A percentile compares a stretch with the other conserved stretches of the same genome.
These are phyloP conservation scores for Suncus etruscus DNA, from an alignment of 2,113 vertebrate species.

Conservation along the genomic window DNA sequence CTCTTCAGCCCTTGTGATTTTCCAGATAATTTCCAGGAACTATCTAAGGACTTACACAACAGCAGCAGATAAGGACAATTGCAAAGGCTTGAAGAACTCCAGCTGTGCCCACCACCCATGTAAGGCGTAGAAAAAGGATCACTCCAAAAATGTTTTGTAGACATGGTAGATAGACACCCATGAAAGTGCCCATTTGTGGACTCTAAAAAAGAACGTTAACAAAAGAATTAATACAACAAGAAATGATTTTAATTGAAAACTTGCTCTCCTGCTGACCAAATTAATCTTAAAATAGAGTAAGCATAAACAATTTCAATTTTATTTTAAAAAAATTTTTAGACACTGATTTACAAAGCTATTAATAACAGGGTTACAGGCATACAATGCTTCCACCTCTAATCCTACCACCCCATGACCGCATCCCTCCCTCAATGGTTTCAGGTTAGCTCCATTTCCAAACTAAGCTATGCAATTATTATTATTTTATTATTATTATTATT, in stretches of 20 bases:
- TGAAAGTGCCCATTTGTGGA: slow-evolving; percentile 95
- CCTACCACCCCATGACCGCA: too few relatives aligned
- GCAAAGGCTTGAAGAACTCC: slow-evolving; percentile 97
- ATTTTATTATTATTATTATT: too few relatives aligned
- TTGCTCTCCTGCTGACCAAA: neutral
- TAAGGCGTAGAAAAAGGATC: slow-evolving; percentile 97
- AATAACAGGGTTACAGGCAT: too few relatives aligned
- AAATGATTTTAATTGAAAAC: slow-evolving; percentile 26
- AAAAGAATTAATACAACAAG: slow-evolving; percentile 48
- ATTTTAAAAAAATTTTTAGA: neutral
- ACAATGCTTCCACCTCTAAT: too few relatives aligned
- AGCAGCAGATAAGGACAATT: slow-evolving; percentile 98
- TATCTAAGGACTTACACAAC: slow-evolving; percentile 93
- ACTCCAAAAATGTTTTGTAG: slow-evolving; percentile 99
- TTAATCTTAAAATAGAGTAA: slow-evolving; percentile 42
- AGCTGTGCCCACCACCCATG: slow-evolving; percentile 98
- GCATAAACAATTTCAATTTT: neutral
- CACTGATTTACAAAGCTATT: too few relatives aligned
- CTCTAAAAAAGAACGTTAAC: slow-evolving; percentile 75
- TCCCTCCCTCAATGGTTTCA: too few relatives aligned
- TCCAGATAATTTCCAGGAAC: neutral
- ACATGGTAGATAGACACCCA: slow-evolving; percentile 98
- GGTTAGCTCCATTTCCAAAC: too few relatives aligned
- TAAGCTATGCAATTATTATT: too few relatives aligned
- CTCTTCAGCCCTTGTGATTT: neutral